phyloP scores from a whole-genome alignment of 2,113 vertebrate genomes.

The Coracopsis vasa region DNA sequence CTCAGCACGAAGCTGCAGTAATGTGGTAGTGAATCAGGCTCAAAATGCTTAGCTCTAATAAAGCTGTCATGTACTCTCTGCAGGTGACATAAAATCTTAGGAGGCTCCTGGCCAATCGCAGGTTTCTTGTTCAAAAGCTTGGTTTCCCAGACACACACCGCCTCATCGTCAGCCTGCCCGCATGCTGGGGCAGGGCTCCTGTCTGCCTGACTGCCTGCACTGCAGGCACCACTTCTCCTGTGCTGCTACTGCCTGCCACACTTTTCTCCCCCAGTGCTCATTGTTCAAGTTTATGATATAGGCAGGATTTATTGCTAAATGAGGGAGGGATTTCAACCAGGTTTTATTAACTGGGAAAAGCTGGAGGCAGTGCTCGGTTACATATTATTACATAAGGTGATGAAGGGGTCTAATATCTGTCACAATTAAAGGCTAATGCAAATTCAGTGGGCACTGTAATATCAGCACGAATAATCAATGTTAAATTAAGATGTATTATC shows the following conservation, averaged over 20 bases:
- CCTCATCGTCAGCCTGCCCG: background rate
- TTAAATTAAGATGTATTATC: conserved; percentile 5
- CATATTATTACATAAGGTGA: background rate
- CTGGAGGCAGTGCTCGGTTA: background rate
- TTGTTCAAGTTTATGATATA: background rate
- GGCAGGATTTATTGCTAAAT: background rate
- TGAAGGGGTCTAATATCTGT: background rate
- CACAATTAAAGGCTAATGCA: background rate
- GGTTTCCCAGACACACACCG: background rate
- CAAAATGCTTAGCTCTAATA: background rate
- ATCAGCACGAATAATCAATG: conserved; percentile 14
- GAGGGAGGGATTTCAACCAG: background rate
- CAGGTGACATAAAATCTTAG: background rate
- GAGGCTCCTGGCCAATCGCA: background rate
- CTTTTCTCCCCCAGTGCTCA: accelerated
- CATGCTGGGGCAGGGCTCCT: background rate
- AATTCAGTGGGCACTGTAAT: background rate
- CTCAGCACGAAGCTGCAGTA: background rate
- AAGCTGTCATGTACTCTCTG: conserved; percentile 16
- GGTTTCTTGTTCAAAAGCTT: background rate
- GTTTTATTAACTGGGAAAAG: conserved; percentile 34
- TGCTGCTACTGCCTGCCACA: background rate
- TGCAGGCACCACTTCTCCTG: background rate
- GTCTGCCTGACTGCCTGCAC: background rate
- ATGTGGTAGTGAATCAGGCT: background rate